Percentiles rank a stretch among this genome's conserved stretches.
Evolutionary conservation across 1,140 invertebrate species (phyloP).

Genomic region (Euwallacea similis): DNA sequence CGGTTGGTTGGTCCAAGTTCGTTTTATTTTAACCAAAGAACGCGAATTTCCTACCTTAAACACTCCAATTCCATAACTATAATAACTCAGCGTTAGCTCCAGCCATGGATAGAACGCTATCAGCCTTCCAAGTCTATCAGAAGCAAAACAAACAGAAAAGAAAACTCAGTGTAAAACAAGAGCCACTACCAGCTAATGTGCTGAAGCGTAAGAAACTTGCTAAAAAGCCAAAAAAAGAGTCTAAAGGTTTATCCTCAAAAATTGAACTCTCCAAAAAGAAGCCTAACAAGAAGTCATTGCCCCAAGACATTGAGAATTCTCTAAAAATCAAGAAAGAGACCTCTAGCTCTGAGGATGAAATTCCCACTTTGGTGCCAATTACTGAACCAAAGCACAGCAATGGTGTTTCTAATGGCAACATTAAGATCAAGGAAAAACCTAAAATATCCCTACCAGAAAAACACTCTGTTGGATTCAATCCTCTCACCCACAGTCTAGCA

Average conservation of each 20-base stretch:
- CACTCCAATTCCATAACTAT: no score
- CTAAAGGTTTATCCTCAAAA: no score
- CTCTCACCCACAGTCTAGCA: conserved; percentile 30
- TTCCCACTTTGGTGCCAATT: conserved; percentile 27
- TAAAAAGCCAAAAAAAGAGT: not conserved
- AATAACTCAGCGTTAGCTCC: no score
- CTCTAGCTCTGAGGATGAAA: conserved; percentile 16
- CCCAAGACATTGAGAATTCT: not conserved
- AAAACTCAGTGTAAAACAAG: not conserved
- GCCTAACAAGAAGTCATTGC: not conserved
- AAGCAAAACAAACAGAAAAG: conserved; percentile 20
- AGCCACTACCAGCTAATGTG: not conserved
- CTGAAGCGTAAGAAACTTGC: not conserved
- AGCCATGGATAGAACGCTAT: conserved; percentile 7
- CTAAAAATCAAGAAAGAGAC: conserved; percentile 2
- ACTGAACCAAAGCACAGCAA: not conserved
- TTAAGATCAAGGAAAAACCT: not conserved
- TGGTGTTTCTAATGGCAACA: not conserved
- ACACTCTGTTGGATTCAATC: conserved; percentile 14
- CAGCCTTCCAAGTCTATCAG: conserved; percentile 25
- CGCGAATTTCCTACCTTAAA: no score
- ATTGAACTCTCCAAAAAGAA: no score
- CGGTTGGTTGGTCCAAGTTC: no score
- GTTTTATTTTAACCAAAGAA: no score
- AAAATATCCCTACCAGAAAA: not conserved